Percentiles rank a stretch among this genome's conserved stretches.
Evolutionary conservation across 2,113 vertebrate genomes (phyloP).

Genomic region (Felis catus): F.catus_Fca126_mat1.0 CM031412.1:105557501-105558000

Average conservation of each 20-base stretch:
- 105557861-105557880: constrained; percentile 96
- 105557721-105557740: constrained; percentile 38
- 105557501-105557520: background rate
- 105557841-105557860: constrained; percentile 96
- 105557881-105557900: constrained; percentile 94
- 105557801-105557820: constrained; percentile 94
- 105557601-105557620: background rate
- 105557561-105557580: background rate
- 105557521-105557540: background rate
- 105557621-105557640: background rate
- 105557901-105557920: constrained; percentile 88
- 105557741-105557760: constrained; percentile 46
- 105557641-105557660: background rate
- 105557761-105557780: constrained; percentile 94
- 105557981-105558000: constrained; percentile 15
- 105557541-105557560: background rate
- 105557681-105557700: background rate
- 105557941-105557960: background rate
- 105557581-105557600: background rate
- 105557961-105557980: background rate
- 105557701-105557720: constrained; percentile 5
- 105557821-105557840: constrained; percentile 96
- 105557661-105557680: background rate
- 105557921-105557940: background rate
- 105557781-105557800: constrained; percentile 93